Evolutionary conservation across 2,113 vertebrate genomes (phyloP).

Genomic region (Alectura lathami): DNA sequence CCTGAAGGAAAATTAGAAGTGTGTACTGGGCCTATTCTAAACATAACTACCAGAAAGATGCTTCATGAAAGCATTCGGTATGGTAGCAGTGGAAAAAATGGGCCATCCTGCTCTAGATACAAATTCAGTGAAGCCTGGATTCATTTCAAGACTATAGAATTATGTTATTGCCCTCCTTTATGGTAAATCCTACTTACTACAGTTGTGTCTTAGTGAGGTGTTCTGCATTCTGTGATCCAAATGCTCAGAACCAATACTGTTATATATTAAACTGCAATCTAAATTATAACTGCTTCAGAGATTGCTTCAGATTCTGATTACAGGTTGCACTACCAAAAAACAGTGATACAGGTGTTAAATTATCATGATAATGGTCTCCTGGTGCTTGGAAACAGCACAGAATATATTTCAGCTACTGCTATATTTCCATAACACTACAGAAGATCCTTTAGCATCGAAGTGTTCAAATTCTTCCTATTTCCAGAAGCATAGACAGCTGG

Average conservation of each 20-base stretch:
- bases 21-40: background rate
- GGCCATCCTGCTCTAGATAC: background rate
- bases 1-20: background rate
- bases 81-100: background rate
- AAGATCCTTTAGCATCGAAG: conserved; percentile 4
- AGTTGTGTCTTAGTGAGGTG: conserved; percentile 22
- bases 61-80: background rate
- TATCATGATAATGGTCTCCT: conserved; percentile 66
- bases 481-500: background rate
- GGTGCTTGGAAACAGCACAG: conserved; percentile 10
- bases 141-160: background rate
- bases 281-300: conserved; percentile 71
- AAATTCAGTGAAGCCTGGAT: background rate
- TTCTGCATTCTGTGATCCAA: conserved; percentile 54
- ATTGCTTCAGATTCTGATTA: conserved; percentile 72
- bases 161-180: background rate
- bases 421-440: background rate
- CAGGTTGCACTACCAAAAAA: conserved; percentile 60
- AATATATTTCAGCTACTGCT: conserved; percentile 35
- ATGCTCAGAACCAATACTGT: conserved; percentile 38
- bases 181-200: background rate
- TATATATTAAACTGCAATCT: conserved; percentile 67
- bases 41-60: background rate
- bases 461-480: conserved; percentile 15
- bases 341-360: conserved; percentile 73